These are phyloP conservation scores for Macrobrachium rosenbergii DNA, from an alignment of 1,140 invertebrate species.

Conservation along the genomic window DNA sequence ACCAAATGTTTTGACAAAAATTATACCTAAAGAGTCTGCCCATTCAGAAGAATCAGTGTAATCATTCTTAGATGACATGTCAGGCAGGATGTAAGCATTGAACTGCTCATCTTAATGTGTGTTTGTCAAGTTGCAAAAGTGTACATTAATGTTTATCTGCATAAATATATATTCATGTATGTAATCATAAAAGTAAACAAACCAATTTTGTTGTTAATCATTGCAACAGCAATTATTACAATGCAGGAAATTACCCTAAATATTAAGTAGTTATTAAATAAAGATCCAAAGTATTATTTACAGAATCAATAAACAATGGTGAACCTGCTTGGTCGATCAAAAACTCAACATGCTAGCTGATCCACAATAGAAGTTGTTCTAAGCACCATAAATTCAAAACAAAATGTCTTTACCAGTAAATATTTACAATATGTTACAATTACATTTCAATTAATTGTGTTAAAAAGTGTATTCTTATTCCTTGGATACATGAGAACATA, in stretches of 20 bases:
- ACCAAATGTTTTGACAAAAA: too few relatives aligned
- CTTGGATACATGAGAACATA: slow-evolving; percentile 57
- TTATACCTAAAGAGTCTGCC: too few relatives aligned
- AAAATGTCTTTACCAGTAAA: slow-evolving; percentile 59
- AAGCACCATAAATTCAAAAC: slow-evolving; percentile 60
- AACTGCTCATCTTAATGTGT: too few relatives aligned
- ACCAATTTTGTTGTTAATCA: background rate
- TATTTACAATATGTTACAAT: slow-evolving; percentile 62
- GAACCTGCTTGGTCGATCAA: slow-evolving; percentile 40
- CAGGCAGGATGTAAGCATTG: too few relatives aligned
- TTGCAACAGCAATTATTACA: slow-evolving; percentile 47
- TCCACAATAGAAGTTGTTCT: slow-evolving; percentile 48
- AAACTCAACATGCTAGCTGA: slow-evolving; percentile 12
- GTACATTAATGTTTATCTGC: too few relatives aligned
- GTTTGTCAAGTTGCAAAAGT: too few relatives aligned
- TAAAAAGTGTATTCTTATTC: slow-evolving; percentile 35
- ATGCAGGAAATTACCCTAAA: slow-evolving; percentile 43
- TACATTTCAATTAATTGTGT: slow-evolving; percentile 30
- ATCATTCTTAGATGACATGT: too few relatives aligned
- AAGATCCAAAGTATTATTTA: slow-evolving; percentile 47
- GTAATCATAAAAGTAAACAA: too few relatives aligned
- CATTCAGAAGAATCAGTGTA: too few relatives aligned
- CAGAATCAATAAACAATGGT: slow-evolving; percentile 41
- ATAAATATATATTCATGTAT: too few relatives aligned
- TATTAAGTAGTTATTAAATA: slow-evolving; percentile 62